These are phyloP conservation scores for Ectemnius continuus DNA, from an alignment of 2,888 invertebrate genomes.

Conservation along the genomic window DNA sequence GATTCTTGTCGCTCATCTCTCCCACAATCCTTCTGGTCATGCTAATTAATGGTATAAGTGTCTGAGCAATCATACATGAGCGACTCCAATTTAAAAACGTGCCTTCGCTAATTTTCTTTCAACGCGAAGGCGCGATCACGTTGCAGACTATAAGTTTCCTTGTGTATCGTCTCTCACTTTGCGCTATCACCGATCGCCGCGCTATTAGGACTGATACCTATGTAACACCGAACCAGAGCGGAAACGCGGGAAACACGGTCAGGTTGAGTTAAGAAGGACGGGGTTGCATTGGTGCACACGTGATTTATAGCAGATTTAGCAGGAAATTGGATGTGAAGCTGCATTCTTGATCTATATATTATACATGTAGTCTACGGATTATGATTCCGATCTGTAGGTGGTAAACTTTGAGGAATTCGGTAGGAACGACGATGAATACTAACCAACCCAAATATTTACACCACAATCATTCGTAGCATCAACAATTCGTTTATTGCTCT, in stretches of 20 bases:
- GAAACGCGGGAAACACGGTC: constrained; percentile 51
- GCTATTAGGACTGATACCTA: no score
- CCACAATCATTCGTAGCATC: no score
- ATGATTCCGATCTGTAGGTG: constrained; percentile 17
- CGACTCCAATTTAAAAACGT: neutral
- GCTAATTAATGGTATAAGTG: constrained; percentile 2
- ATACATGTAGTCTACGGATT: constrained; percentile 15
- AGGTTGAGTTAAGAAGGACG: constrained; percentile 45
- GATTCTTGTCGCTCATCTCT: neutral
- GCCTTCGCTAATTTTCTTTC: neutral
- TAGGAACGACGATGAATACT: neutral
- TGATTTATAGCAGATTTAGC: no score
- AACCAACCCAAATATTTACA: no score
- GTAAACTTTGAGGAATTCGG: constrained; percentile 3
- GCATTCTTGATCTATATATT: neutral
- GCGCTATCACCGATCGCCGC: neutral
- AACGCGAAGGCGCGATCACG: neutral
- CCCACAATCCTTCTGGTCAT: neutral
- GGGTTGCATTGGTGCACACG: neutral
- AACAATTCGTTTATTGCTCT: no score
- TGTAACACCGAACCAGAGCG: constrained; percentile 8
- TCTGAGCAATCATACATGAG: neutral
- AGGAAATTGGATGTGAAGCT: no score
- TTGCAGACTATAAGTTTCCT: no score
- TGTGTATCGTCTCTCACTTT: no score